Base-by-base conservation (phyloP, 2,888 invertebrate genomes). In the Spatulosminthurus flaviceps region DNA sequence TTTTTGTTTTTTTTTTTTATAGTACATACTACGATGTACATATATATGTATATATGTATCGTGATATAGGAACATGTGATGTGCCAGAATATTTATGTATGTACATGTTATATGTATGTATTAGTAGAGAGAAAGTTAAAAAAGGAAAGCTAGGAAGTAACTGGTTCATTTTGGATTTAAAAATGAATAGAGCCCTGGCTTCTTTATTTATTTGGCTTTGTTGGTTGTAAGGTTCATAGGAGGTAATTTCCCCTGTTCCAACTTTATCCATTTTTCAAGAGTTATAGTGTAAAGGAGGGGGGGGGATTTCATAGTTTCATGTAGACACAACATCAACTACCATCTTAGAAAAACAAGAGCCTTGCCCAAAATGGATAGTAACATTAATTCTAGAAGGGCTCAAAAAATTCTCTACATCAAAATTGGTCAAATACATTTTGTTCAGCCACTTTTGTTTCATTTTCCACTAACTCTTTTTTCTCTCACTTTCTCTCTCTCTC, bases 221-320 rank as follows among this genome's bases (percentile, higher is more conserved):
- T 60, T 61, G 34, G 9, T 61, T 74, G 19, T 7, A 28, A 24
- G 16, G 29, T 34, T 28, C 28, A 28, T 21, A 16, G 21, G 41
- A 70, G 43, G 72, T 72, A 22, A 51, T 72, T 72, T 51, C 72
- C 72, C 28, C 22, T 29, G 61, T 66, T 75, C 60, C 64, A 75
- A 75, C 75, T 64, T 75, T 75, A 75, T 75, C 66, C 61, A 64
- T 75, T 75, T 75, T 64, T 75, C 69, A 24, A 69, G 13, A 69
- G 29, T 69, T 69, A 29, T 26, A 42, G 22, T 69, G n/a, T 69
- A n/a, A 29, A 41, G 4, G n/a, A 69, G 29, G 69, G 34, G 29
- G 69, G 34, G 69, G 29, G 41, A 42, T 28, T 28, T 41, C 41
- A 70, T 70, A 64, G 64, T 64, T 64, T 26, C 24, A 9, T 51